Conservation (phyloP, 2,113 vertebrate genomes). For the Smithornis capensis region DNA sequence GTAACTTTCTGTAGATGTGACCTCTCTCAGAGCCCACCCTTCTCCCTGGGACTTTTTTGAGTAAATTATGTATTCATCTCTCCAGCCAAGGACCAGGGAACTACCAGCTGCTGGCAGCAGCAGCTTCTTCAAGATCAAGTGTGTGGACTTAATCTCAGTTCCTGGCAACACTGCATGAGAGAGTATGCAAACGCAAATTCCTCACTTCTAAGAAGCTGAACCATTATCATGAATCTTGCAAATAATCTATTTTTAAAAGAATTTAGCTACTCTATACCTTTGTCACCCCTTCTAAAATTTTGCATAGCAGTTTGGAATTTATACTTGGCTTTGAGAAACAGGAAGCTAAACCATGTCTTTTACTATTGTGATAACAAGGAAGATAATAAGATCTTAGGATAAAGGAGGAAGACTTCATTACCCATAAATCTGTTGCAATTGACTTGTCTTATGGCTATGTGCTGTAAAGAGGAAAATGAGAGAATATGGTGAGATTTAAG, state of each 20-base stretch:
- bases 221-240: background rate
- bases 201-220: background rate
- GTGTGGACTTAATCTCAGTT: background rate
- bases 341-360: background rate
- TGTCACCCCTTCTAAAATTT: background rate
- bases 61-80: background rate
- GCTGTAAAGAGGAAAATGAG: background rate
- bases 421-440: background rate
- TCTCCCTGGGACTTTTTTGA: background rate
- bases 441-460: background rate
- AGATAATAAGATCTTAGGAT: background rate
- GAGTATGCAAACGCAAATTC: background rate
- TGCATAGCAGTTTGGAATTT: background rate
- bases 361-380: background rate
- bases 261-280: background rate
- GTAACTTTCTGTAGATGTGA: background rate
- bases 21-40: background rate
- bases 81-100: background rate
- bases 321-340: background rate
- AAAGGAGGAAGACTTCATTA: background rate
- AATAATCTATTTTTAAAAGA: background rate
- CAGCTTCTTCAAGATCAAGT: background rate
- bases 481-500: background rate
- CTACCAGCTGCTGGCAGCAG: slow-evolving; percentile 56
- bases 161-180: background rate